phyloP scores from a whole-genome alignment of 2,797 vertebrate genomes.

The Falco berigora region DNA sequence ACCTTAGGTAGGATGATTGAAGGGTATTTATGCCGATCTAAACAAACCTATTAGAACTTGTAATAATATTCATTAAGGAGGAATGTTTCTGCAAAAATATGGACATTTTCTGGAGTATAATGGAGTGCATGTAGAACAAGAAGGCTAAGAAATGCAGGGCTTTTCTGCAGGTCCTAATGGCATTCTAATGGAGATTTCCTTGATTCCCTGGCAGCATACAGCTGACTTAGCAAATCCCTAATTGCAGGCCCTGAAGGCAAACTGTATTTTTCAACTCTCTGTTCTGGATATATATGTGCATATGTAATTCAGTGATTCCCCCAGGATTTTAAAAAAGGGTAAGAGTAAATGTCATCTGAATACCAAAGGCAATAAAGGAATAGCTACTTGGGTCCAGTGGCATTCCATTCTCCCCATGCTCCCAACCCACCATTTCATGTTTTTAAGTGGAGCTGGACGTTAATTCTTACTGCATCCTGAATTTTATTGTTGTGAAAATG shows the following conservation, averaged over 20 bases:
- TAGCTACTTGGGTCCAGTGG: not conserved
- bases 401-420: not conserved
- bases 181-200: constrained; percentile 56
- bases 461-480: not conserved
- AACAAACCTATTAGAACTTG: constrained; percentile 21
- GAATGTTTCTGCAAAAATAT: constrained; percentile 1
- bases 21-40: not conserved
- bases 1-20: not conserved
- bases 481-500: not conserved
- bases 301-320: constrained; percentile 49
- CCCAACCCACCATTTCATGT: not conserved
- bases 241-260: constrained; percentile 57
- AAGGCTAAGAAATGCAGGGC: not conserved
- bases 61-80: constrained; percentile 6
- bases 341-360: constrained; percentile 58
- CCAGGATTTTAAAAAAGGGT: constrained; percentile 26
- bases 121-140: not conserved
- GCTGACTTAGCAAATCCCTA: constrained; percentile 60
- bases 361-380: constrained; percentile 31
- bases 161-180: constrained; percentile 44
- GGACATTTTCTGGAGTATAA: not conserved
- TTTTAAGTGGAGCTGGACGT: not conserved
- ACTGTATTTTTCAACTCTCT: constrained; percentile 35
- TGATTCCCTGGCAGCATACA: constrained; percentile 29
- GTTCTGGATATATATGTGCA: constrained; percentile 37